Evolutionary conservation across 2,113 vertebrate genomes (phyloP), one percentile per base, ranked within the genome.

Genomic region (Lepus americanus): DNA sequence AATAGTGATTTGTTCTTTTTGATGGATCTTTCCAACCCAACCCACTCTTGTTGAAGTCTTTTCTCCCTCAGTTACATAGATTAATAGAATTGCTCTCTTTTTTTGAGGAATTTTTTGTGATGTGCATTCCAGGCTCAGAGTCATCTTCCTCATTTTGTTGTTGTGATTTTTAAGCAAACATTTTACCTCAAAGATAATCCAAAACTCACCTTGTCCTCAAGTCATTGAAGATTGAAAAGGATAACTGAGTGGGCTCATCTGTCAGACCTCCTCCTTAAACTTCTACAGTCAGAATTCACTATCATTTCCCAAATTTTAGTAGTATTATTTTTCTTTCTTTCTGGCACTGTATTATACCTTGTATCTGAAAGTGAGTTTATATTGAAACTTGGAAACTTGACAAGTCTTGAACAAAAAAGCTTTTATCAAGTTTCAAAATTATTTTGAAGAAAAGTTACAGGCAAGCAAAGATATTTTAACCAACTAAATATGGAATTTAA

Each of bases 361-460:
- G 16, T 79, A 29, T n/a, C 39, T 73, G 39, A 87, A 87, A 90
- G 77, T 77, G 63, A 64, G 36, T 85, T 84, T 63, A 72, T 73
- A 36, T 70, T 81, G 78, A 73, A 84, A 53, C 66, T 5, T 87
- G 22, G 29, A 83, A 89, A 82, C 1, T 72, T 94, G 49, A 11
- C 3, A 78, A 53, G 5, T 74, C 27, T 94, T 86, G 19, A 84
- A 9, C 12, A 33, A 77, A n/a, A 80, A 96, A 51, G 0, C 1
- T 87, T 89, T 90, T 27, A 87, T 14, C 29, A 64, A 89, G 9
- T n/a, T 84, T 95, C 55, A 73, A 74, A 94, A 89, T 61, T 79
- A 70, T n/a, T 69, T 90, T 87, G 76, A 5, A 27, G 87, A 72
- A 88, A n/a, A 44, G 12, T 78, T 53, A 39, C 0, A 93, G 44